Evolutionary conservation across 2,113 vertebrate species (phyloP).

Genomic region (Dicaeum eximium): DNA sequence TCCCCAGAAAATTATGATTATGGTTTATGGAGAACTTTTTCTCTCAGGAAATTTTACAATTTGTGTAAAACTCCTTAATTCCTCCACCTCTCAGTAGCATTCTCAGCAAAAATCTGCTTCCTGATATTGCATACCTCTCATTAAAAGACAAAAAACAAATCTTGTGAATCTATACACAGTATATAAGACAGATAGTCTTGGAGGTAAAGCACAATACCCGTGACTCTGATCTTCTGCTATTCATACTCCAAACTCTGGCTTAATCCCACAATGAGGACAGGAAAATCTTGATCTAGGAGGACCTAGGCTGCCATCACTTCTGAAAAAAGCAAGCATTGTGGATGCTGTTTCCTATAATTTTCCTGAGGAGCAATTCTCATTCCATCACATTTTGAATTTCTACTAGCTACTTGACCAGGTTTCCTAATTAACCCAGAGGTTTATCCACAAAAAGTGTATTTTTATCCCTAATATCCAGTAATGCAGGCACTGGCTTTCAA

Average conservation of each 20-base stretch:
- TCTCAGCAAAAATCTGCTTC: background rate
- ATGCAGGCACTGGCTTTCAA: background rate
- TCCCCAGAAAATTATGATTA: background rate
- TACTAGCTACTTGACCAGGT: background rate
- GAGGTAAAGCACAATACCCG: background rate
- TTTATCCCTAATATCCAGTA: background rate
- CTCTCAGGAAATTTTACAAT: background rate
- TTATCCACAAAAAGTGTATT: background rate
- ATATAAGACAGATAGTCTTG: background rate
- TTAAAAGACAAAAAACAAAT: background rate
- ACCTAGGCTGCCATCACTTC: background rate
- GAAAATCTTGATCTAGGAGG: background rate
- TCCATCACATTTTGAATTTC: background rate
- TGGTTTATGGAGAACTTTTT: background rate
- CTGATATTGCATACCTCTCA: background rate
- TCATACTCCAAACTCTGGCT: background rate
- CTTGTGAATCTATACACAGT: background rate
- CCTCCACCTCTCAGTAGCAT: background rate
- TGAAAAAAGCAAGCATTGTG: background rate
- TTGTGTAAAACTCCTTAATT: background rate
- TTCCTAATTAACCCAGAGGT: background rate
- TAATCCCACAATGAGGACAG: background rate
- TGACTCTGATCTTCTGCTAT: background rate
- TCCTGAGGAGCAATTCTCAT: background rate
- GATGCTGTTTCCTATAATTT: background rate